These are phyloP conservation scores for Cryptocheilus praepositus DNA, from an alignment of 2,888 invertebrate genomes.

Conservation along the genomic window DNA sequence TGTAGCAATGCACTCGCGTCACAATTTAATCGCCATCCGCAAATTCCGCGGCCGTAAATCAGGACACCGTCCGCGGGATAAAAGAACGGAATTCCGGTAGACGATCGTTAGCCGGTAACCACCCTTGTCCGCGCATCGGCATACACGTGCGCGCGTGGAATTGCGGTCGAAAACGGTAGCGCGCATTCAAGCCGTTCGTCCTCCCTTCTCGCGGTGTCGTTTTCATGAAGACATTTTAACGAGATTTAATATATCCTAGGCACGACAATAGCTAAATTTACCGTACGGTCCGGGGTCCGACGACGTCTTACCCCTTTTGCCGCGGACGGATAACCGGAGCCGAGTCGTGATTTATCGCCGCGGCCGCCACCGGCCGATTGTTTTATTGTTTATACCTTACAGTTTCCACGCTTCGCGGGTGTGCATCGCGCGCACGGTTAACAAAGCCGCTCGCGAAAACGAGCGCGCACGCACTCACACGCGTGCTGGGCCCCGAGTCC, in stretches of 20 bases:
- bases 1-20: too few species aligned
- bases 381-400: conserved; percentile 64
- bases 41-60: too few species aligned
- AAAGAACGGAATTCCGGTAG: too few species aligned
- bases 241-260: conserved; percentile 62
- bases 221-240: conserved; percentile 61
- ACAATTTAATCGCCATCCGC: too few species aligned
- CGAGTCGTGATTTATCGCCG: conserved; percentile 61
- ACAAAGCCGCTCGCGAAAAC: conserved; percentile 10
- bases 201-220: conserved; percentile 2
- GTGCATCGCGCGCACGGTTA: conserved; percentile 8
- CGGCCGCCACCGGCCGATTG: conserved; percentile 42
- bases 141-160: background rate
- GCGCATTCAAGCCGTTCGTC: background rate
- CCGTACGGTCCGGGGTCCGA: conserved; percentile 35
- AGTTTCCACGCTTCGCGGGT: conserved; percentile 50
- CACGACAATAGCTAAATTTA: conserved; percentile 67
- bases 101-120: too few species aligned
- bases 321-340: conserved; percentile 47
- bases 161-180: conserved; percentile 14
- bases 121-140: too few species aligned
- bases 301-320: too few species aligned
- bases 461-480: conserved; percentile 7
- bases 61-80: too few species aligned
- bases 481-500: conserved; percentile 15